Percentiles rank a stretch among this genome's conserved stretches.
These are phyloP conservation scores for Eremobia ochroleuca DNA, from an alignment of 2,888 invertebrate species.

Conservation along the genomic window DNA sequence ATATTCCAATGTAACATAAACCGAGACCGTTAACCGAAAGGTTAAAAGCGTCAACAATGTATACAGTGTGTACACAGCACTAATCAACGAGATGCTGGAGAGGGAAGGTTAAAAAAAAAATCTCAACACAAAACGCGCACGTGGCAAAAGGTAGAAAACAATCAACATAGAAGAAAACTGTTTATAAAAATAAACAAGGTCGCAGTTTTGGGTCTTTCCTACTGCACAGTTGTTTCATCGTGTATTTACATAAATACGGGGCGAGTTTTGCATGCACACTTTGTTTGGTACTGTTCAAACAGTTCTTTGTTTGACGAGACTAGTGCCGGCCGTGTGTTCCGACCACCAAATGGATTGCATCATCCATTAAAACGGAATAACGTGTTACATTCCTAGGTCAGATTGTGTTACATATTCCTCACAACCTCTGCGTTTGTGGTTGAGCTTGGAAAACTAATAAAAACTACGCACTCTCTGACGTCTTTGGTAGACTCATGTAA, in stretches of 20 bases:
- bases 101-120: slow-evolving; percentile 29
- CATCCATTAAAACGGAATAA: slow-evolving; percentile 76
- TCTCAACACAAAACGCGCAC: slow-evolving; percentile 50
- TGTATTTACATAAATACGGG: slow-evolving; percentile 86
- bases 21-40: slow-evolving; percentile 1
- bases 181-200: slow-evolving; percentile 82
- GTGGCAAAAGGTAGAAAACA: slow-evolving; percentile 75
- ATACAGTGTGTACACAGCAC: slow-evolving; percentile 19
- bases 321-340: slow-evolving; percentile 68
- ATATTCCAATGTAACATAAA: slow-evolving; percentile 32
- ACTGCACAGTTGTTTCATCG: slow-evolving; percentile 82
- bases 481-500: neutral
- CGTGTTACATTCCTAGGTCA: slow-evolving; percentile 53
- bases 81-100: slow-evolving; percentile 51
- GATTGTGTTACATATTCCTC: slow-evolving; percentile 34
- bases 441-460: slow-evolving; percentile 7
- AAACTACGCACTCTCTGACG: slow-evolving; percentile 7
- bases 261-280: slow-evolving; percentile 82
- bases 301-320: slow-evolving; percentile 78
- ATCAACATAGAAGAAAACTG: slow-evolving; percentile 79
- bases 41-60: slow-evolving; percentile 42
- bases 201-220: slow-evolving; percentile 80
- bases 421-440: neutral
- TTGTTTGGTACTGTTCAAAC: slow-evolving; percentile 82
- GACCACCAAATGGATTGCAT: slow-evolving; percentile 79